Evolutionary conservation across 2,113 vertebrate genomes (phyloP), one percentile per base, ranked within the genome.

Genomic region (Macquaria ambigua): DNA sequence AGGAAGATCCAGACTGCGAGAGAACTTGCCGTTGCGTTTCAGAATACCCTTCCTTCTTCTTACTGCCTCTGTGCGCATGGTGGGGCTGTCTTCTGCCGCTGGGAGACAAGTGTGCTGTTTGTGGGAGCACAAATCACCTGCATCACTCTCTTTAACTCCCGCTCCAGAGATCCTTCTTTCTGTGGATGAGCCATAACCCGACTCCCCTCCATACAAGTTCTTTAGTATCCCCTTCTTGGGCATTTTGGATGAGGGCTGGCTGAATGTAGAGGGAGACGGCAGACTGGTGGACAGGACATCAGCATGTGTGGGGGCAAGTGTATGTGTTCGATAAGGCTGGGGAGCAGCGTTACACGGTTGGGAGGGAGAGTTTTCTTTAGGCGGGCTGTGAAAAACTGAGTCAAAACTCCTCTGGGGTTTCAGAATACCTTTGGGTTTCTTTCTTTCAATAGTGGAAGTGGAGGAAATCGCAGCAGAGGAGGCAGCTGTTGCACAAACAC

Each of bases 211-310:
- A 23, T 90, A 91, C 15, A 92, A 82, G 73, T 96, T 96, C 72
- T 97, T 96, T 6, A 96, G 92, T 85, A 97, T 96, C 15, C 96
- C 95, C 77, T 97, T 97, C 79, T 96, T 95, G 37, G 96, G 95
- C 93, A 94, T 95, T 86, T 94, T 96, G 66, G 92, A 93, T 31
- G 93, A 94, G 10, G 91, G 91, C 73, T 94, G 93, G 64, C 82
- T 92, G 85, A 92, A 93, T 5, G 83, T 72, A n/a, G 90, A 89
- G 5, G 86, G 88, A 41, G 84, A 56, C 2, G 82, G 77, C 41
- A 85, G 77, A 67, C 77, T 84, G 43, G 59, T 67, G 64, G 88
- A 74, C 15, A 85, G 52, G 55, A 82, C 67, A 6, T 93, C 91
- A 21, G 70, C 34, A 53, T 61, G 74, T 18, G 61, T n/a, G 69